Evolutionary conservation across 2,888 invertebrate genomes (phyloP).

Genomic region (Pachymerium ferrugineum): DNA sequence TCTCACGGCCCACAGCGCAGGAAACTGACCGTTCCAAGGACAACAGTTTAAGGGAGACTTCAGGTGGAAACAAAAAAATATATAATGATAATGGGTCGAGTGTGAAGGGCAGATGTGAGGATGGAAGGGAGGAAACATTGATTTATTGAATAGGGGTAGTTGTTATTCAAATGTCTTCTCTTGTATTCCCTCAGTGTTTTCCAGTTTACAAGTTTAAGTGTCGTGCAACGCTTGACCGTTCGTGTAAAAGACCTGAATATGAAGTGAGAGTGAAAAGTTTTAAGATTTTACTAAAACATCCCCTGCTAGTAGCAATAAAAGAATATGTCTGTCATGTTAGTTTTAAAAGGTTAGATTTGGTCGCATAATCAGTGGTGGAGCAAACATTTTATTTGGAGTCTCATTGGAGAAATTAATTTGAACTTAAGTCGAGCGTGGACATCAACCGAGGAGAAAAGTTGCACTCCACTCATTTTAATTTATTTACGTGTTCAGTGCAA

Average conservation of each 20-base stretch:
- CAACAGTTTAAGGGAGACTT: neutral
- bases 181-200: too few relatives aligned
- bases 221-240: too few relatives aligned
- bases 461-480: neutral
- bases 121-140: slow-evolving; percentile 5
- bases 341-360: too few relatives aligned
- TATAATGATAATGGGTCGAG: slow-evolving; percentile 1
- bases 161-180: too few relatives aligned
- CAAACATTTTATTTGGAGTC: neutral
- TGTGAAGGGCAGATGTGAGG: slow-evolving; percentile 10
- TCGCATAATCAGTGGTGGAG: too few relatives aligned
- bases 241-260: too few relatives aligned
- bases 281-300: too few relatives aligned
- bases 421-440: neutral
- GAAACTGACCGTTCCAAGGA: slow-evolving; percentile 32
- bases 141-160: neutral
- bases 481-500: neutral
- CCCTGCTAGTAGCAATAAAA: too few relatives aligned
- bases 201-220: too few relatives aligned
- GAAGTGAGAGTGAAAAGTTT: too few relatives aligned
- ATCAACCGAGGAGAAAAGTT: neutral
- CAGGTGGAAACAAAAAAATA: neutral
- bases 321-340: too few relatives aligned
- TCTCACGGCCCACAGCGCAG: slow-evolving; percentile 31
- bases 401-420: slow-evolving; percentile 6